Base-by-base conservation (phyloP, 1,140 invertebrate species). In the Panagrolaimus sp. region DNA sequence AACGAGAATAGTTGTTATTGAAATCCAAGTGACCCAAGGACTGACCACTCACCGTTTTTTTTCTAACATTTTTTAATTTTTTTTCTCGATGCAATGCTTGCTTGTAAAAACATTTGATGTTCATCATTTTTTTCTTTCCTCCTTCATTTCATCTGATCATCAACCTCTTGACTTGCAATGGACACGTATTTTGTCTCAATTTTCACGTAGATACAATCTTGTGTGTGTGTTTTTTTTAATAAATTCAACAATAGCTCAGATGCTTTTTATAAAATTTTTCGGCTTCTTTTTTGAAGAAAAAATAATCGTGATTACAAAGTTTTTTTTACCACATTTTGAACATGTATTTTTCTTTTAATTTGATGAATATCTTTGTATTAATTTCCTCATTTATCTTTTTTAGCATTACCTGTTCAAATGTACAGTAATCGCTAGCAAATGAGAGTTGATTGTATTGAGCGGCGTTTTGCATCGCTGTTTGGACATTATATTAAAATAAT, bases 391-490 rank as follows among this genome's bases (percentile, higher is more conserved):
- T 55, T 58, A 43, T 38, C 32, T 44, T 43, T 48, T 52, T 52
- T 44, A 24, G 55, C 43, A 48, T 67, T 38, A 38, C 7, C 7
- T 38, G 32, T 67, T 48, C 46, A 55, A 38, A 67, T 52, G 46
- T 67, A 43, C n/a, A 43, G 65, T 38, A 55, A 43, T 45, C 32
- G 65, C 38, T 47, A 38, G 46, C 62, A 46, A 76, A 79, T 80
- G 77, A 71, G 78, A 55, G 46, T 80, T 43, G 78, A 82, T 62
- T 82, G 74, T 63, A 52, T 80, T n/a, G 78, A 81, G 64, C 66
- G 76, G 45, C 73, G 73, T 14, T 78, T 81, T 45, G 71, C 77
- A 5, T 68, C 66, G 12, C 65, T 80, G 26, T 81, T 82, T 63
- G 72, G 73, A 8, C 45, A 44, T 12, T 82, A 81, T 68, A 70